Conservation (phyloP, 2,797 vertebrate genomes). For the Hydrophis major region DNA sequence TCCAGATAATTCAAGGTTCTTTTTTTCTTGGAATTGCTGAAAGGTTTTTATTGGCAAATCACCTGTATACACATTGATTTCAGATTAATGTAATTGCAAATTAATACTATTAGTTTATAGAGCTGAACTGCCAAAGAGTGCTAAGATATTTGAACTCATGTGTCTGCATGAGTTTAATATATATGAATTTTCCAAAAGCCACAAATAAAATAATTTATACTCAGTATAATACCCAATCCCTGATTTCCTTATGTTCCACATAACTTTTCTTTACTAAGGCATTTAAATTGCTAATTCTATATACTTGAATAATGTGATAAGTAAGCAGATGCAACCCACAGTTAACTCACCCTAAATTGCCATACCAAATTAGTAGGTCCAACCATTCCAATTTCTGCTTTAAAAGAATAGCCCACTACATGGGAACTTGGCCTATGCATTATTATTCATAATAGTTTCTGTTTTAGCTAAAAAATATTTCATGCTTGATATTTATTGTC, state of each 20-base stretch:
- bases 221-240: neutral
- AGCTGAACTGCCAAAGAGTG: neutral
- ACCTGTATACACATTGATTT: slow-evolving; percentile 4
- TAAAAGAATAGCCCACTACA: neutral
- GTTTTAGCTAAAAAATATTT: neutral
- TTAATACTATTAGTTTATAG: neutral
- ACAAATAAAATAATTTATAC: neutral
- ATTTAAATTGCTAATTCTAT: neutral
- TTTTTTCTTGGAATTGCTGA: neutral
- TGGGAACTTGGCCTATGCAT: neutral
- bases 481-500: neutral
- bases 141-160: neutral
- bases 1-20: neutral
- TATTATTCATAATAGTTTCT: neutral
- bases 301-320: fast-evolving
- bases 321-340: neutral
- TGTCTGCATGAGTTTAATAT: neutral
- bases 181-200: neutral
- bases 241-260: neutral
- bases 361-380: neutral
- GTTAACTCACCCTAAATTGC: neutral
- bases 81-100: neutral
- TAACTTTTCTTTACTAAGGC: neutral
- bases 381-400: neutral
- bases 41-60: neutral